A percentile compares a stretch with the other conserved stretches of the same genome.
These are phyloP conservation scores for Tinea pellionella DNA, from an alignment of 2,888 invertebrate species.

Conservation along the genomic window DNA sequence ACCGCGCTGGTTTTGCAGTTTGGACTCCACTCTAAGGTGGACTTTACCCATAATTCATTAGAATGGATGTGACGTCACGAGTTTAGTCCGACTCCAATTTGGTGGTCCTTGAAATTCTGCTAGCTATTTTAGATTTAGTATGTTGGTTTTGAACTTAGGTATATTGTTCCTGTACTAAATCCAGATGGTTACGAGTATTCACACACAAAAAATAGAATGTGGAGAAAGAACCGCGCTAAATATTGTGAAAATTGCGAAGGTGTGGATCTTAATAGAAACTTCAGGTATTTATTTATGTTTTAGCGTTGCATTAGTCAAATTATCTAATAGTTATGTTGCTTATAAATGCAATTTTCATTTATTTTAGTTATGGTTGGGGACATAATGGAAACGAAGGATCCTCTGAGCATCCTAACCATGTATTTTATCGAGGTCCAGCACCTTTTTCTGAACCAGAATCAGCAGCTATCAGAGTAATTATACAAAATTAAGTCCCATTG, in stretches of 20 bases:
- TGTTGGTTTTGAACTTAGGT: constrained; percentile 40
- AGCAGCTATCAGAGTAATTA: constrained; percentile 64
- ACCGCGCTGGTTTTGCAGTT: too few species aligned
- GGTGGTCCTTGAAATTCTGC: neutral
- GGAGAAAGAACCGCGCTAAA: constrained; percentile 80
- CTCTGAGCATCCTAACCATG: constrained; percentile 80
- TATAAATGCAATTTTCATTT: too few species aligned
- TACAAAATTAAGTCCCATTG: neutral
- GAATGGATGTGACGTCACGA: too few species aligned
- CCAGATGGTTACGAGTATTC: constrained; percentile 93
- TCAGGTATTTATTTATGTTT: constrained; percentile 71
- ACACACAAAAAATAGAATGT: constrained; percentile 83
- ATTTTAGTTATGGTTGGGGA: constrained; percentile 81
- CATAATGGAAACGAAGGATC: constrained; percentile 76
- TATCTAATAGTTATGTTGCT: neutral
- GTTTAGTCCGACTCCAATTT: too few species aligned
- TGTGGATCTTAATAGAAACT: constrained; percentile 88
- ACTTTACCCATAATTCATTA: too few species aligned
- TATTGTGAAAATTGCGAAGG: constrained; percentile 76
- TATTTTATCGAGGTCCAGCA: constrained; percentile 81
- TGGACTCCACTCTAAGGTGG: too few species aligned
- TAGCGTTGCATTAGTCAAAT: neutral
- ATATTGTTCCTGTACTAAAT: constrained; percentile 80
- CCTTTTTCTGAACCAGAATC: constrained; percentile 92
- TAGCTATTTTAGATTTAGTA: constrained; percentile 19